Percentiles rank a stretch among this genome's conserved stretches.
Evolutionary conservation across 2,888 invertebrate genomes (phyloP).

Genomic region (Acleris sparsana): DNA sequence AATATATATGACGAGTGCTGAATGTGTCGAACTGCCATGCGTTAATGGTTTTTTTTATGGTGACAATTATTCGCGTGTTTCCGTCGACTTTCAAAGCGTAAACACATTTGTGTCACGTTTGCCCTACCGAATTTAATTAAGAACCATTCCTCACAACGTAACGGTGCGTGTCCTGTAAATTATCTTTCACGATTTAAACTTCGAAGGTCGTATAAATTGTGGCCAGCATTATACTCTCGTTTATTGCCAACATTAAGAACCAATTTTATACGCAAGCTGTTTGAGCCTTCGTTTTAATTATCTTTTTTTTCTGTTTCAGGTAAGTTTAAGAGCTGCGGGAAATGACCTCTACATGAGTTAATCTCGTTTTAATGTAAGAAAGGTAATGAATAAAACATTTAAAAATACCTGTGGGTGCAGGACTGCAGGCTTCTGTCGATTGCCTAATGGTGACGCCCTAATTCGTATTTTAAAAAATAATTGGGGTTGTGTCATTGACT

Average conservation of each 20-base stretch:
- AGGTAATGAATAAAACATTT: too few relatives aligned
- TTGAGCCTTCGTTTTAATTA: constrained; percentile 50
- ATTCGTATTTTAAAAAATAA: too few relatives aligned
- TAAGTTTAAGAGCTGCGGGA: constrained; percentile 43
- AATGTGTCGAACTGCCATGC: neutral
- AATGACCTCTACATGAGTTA: neutral
- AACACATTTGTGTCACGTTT: neutral
- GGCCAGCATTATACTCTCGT: constrained; percentile 44
- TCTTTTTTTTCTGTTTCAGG: constrained; percentile 56
- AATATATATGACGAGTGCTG: neutral
- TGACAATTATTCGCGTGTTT: neutral
- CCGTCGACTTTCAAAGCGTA: neutral
- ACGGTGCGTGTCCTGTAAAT: constrained; percentile 39
- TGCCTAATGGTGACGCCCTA: too few relatives aligned
- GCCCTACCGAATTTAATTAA: constrained; percentile 26
- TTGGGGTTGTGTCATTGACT: too few relatives aligned
- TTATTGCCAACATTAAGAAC: constrained; percentile 50
- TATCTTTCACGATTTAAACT: constrained; percentile 42
- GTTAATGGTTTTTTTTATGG: too few relatives aligned
- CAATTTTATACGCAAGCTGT: constrained; percentile 44
- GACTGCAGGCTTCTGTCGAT: too few relatives aligned
- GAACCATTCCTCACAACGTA: constrained; percentile 26
- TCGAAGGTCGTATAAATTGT: constrained; percentile 51
- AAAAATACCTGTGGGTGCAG: too few relatives aligned
- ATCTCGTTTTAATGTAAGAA: neutral